Base-by-base conservation (phyloP, 2,888 invertebrate species). In the Dyspetes luteomarginatus region DNA sequence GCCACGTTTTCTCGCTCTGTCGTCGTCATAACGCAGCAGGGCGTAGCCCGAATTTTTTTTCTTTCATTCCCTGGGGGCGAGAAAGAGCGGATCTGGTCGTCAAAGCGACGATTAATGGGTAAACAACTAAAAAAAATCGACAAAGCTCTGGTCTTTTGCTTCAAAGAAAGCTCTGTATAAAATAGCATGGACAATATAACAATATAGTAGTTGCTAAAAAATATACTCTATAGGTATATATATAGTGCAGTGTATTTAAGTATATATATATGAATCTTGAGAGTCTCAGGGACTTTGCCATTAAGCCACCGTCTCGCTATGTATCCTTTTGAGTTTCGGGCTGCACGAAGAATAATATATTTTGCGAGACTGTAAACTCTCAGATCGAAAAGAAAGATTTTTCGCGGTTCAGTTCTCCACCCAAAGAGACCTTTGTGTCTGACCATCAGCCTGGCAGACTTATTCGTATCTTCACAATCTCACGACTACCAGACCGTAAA, bases 51-150 rank as follows among this genome's bases (percentile, higher is more conserved):
- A 22, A 55, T 64, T 19, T 71, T 72, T 71, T 65, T 56, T 67
- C 73, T 62, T 48, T 30, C n/a, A 30, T 64, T 43, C 64, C 65
- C 55, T 45, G 50, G 30, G 43, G 64, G 22, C 65, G 17, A 50
- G 15, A 5, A 15, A 48, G 24, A 30, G 45, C 64, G 48, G 62
- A 73, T 78, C 45, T 67, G n/a, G 60, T 62, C 72, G 69, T 65
- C 79, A 79, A 79, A 79, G 79, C 79, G 69, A 28, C 64, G 67
- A 75, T 79, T 79, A 79, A 75, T 58, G 79, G 65, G 50, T 9
- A 41, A 12, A 55, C 24, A 41, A 48, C 9, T 36, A 50, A 60
- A 60, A 67, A 62, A 69, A 74, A 30, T 56, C 69, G 36, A 30
- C 41, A 22, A 62, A 62, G 52, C 72, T 50, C 7, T 62, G 12